Base-by-base conservation (phyloP, 2,113 vertebrate genomes). In the Dipodomys merriami region DNA sequence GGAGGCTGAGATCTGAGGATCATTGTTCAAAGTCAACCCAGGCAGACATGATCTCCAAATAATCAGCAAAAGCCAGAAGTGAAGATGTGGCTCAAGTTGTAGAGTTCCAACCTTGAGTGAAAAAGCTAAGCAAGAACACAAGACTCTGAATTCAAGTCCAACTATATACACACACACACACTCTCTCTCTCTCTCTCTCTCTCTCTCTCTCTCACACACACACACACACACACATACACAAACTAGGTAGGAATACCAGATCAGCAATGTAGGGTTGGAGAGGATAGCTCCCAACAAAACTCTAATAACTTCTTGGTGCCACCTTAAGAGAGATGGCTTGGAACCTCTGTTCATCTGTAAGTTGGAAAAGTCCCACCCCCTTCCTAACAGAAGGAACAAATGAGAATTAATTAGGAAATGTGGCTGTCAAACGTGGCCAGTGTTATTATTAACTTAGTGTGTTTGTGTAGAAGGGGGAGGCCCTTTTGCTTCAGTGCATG, bases 371-470 rank as follows among this genome's bases (percentile, higher is more conserved):
- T 60, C 85, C 69, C 60, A 46, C 8, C 67, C 46, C 5, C 8
- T 27, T 81, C 53, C 67, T 69, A 82, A 89, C 77, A 94, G 94
- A 85, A 97, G 87, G 90, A 92, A 91, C 86, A 91, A 87, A 95
- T 92, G 92, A 79, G 92, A 93, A 93, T 96, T 93, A 94, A 94
- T 96, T 95, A 95, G 94, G 91, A 81, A 94, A 88, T 6, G 46
- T 95, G 96, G 87, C 93, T 90, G 90, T 96, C 96, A 94, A 95
- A 87, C 5, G 15, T 68, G 90, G 86, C 83, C 9, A 22, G 46
- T 94, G 94, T 95, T 90, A 93, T 96, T 95, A 95, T 97, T 95
- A 96, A 96, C 93, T 95, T 94, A 95, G 92, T 90, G 90, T 96
- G 95, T 97, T 96, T 96, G 90, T 94, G 95, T 96, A 88, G 91